Evolutionary conservation across 2,797 vertebrate genomes (phyloP), one percentile per base, ranked within the genome.

Genomic region (Parotocinclus haroldoi): DNA sequence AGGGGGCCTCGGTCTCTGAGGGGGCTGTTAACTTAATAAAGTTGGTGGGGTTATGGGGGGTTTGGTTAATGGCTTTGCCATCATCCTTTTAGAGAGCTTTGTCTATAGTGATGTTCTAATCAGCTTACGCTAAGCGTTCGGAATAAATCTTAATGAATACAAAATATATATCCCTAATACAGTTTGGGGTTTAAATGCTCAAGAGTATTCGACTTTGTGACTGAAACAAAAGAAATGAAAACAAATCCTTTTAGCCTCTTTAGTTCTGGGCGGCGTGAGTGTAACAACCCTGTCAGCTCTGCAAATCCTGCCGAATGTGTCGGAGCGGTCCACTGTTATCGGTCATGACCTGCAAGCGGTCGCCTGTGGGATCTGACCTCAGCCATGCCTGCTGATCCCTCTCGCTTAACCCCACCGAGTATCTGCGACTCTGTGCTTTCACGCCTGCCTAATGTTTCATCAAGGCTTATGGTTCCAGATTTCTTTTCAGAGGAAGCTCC

Each of bases 1-100:
- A 78, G 81, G 27, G 69, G 75, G 27, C 2, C 27, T 27, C 27
- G 27, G 27, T 27, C 2, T 80, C 83, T 79, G 81, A 81, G 76
- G 49, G 75, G 53, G 74, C 79, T 87, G 80, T 78, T 74, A 81
- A 83, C 87, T 86, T 85, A 87, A 88, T 85, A 83, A 85, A 80
- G 79, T 86, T 81, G 79, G 74, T 66, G 58, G 68, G 79, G 80
- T 83, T 57, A 17, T 27, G 72, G 42, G 72, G 72, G 78, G 73
- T 54, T 9, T 10, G 60, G 56, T 67, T 85, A 81, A 86, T 85
- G 78, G 82, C 81, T 79, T 75, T 27, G 27, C 27, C 27, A 27
- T 27, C 27, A 27, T 27, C 27, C 27, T 27, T 5, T 27, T 5
- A 27, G 27, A 27, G 27, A 82, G 45, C 11, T 46, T 12, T 46